Conservation (phyloP, 2,113 vertebrate species). For the Cacatua alba region DNA sequence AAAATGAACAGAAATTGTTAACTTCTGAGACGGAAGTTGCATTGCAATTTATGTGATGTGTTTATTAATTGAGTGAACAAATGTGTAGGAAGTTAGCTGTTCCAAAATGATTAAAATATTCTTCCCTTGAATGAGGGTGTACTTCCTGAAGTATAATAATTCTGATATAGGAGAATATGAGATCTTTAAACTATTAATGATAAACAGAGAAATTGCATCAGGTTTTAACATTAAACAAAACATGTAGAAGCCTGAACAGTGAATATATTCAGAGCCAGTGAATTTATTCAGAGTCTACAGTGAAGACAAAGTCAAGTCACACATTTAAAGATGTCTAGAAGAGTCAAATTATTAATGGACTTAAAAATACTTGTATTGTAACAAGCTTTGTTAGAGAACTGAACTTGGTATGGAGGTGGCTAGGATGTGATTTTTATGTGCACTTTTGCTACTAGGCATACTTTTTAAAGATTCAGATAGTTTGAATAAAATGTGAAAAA, state of each 20-base stretch:
- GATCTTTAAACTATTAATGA: not conserved
- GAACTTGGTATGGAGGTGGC: not conserved
- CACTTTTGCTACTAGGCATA: not conserved
- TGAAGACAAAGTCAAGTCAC: not conserved
- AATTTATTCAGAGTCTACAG: not conserved
- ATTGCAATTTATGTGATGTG: not conserved
- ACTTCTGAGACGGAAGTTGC: not conserved
- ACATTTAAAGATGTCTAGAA: not conserved
- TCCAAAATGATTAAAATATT: not conserved
- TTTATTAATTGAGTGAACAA: not conserved
- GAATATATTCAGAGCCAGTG: not conserved
- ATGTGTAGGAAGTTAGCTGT: not conserved
- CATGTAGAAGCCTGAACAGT: not conserved
- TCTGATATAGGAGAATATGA: not conserved
- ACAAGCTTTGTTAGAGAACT: not conserved
- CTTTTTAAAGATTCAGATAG: not conserved
- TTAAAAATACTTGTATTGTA: not conserved
- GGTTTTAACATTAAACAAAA: not conserved
- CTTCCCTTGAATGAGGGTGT: not conserved
- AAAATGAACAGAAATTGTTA: not conserved
- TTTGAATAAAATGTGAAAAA: not conserved
- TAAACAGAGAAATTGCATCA: not conserved
- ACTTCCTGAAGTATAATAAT: not conserved
- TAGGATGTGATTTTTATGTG: not conserved
- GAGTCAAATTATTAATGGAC: not conserved